phyloP scores from a whole-genome alignment of 1,140 invertebrate genomes.

The Leucophenga varia region DNA sequence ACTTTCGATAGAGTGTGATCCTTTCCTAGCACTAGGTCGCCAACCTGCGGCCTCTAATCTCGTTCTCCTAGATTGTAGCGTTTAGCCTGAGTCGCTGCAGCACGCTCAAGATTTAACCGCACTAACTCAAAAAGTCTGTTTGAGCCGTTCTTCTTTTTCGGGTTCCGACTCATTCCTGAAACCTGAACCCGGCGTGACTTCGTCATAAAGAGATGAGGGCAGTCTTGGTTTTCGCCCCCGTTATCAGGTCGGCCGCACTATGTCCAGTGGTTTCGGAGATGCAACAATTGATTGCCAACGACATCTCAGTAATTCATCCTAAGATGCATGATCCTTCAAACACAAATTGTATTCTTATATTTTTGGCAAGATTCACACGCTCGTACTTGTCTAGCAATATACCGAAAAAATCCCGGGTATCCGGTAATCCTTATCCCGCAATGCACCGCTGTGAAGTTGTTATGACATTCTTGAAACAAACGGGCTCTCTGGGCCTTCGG shows the following conservation, averaged over 20 bases:
- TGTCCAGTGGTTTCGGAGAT: constrained; percentile 4
- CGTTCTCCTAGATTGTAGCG: constrained; percentile 6
- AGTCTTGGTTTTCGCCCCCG: constrained; percentile 5
- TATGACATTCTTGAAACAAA: background rate
- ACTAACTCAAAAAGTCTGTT: constrained; percentile 3
- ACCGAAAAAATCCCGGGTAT: background rate
- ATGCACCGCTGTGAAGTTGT: background rate
- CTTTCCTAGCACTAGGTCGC: background rate
- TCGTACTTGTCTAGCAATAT: background rate
- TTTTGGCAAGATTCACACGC: background rate
- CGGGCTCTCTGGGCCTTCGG: background rate
- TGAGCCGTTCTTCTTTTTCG: background rate
- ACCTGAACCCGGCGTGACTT: background rate
- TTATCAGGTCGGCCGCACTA: background rate
- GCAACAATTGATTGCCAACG: constrained; percentile 1
- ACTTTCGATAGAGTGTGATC: background rate
- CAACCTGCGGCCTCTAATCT: constrained; percentile 1
- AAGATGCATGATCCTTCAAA: background rate
- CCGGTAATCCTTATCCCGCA: background rate
- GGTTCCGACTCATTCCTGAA: no score
- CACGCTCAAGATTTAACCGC: background rate
- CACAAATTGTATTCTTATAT: no score
- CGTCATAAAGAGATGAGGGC: constrained; percentile 2
- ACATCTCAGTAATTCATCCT: constrained; percentile 1
- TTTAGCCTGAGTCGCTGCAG: background rate